Evolutionary conservation across 2,113 vertebrate genomes (phyloP), one percentile per base, ranked within the genome.

Genomic region (Passer domesticus): DNA sequence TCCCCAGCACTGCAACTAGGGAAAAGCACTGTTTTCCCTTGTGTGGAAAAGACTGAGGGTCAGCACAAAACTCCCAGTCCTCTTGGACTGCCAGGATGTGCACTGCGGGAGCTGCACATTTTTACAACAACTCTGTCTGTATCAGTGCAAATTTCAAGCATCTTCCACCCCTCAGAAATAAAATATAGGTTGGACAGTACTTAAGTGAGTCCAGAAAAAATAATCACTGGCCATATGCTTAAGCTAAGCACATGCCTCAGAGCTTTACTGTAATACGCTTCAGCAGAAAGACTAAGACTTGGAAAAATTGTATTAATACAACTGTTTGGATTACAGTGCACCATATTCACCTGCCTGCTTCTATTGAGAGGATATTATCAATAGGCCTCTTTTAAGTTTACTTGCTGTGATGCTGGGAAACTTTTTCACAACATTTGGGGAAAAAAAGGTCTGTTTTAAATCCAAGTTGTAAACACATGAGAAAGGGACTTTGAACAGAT

Each of bases 191-290:
- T 90, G 52, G 9, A 10, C 12, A 78, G 47, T 88, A 56, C 55
- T 93, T 94, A 86, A 92, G 62, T 44, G 41, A 83, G 47, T 77
- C 43, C 79, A 83, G 52, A 53, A 93, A 92, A 92, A 87, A 80
- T 83, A 80, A 83, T 74, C 59, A 49, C 20, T 67, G 39, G 37
- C 52, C 78, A 41, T 59, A 67, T 88, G 56, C 72, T 96, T 88
- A 77, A 83, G 83, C 88, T 94, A 93, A 96, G 76, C 64, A 70
- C 50, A 60, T 37, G 56, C 25, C 68, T 91, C 47, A 64, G 68
- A 83, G 94, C 73, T 96, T 96, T 90, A 74, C 64, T 60, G 13
- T 60, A 86, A 72, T 90, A 64, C 59, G 6, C 24, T 93, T 77
- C 52, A 64, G 72, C 43, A 31, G 80, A 86, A 78, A 60, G 35